Evolutionary conservation across 1,140 invertebrate species (phyloP), one percentile per base, ranked within the genome.

Genomic region (Musca vetustissima): DNA sequence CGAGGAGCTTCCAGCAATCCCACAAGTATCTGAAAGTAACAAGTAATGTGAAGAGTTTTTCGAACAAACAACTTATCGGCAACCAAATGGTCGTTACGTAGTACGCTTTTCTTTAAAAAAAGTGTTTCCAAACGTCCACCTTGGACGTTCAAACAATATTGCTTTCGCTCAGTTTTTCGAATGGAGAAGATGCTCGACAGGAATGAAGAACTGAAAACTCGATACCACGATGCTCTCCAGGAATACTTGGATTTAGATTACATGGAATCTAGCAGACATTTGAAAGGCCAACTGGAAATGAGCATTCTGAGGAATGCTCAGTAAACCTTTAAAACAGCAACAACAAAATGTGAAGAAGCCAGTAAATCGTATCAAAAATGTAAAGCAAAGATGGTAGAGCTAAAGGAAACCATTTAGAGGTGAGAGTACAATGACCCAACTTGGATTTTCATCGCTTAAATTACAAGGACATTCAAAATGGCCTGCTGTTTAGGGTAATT

Each of bases 211-310:
- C 48, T 48, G n/a, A 66, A 66, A 25, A 15, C n/a, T 11, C 9
- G 49, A n/a, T 66, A 66, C n/a, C 13, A 66, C 4, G 43, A 49
- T 2, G 64, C 49, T 66, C 21, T 66, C 21, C 64, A 66, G n/a
- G 64, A 66, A 66, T 66, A 66, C 49, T 19, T 66, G 3, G 17
- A 66, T 49, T 2, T 50, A 15, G 17, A 50, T n/a, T 43, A 66
- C 22, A 66, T 66, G 64, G 47, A 47, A 47, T 4, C 8, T 28
- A 28, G 28, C 8, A 28, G 8, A 8, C 3, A 28, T 28, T 28
- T 28, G 28, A 28, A 28, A 28, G 3, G 8, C 28, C 28, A 28
- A 28, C 3, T 28, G 8, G 28, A 3, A 28, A 28, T n/a, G n/a
- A n/a, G n/a, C n/a, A n/a, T n/a, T n/a, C n/a, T n/a, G n/a, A n/a